Evolutionary conservation across 2,888 invertebrate species (phyloP).

Genomic region (Macaria notata): DNA sequence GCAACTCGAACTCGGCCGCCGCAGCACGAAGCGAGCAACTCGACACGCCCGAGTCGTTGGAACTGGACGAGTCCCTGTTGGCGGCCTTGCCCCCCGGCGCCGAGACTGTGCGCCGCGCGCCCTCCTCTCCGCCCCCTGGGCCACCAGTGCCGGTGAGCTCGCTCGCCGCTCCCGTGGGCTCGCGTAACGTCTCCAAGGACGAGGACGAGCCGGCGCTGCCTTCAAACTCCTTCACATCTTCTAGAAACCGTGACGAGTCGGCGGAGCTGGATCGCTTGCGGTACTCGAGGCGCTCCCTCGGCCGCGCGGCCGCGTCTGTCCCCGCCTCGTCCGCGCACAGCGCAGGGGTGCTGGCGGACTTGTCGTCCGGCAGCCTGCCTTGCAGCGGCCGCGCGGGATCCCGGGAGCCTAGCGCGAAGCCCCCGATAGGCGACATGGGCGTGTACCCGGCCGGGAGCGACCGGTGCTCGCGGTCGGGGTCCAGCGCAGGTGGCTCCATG

Average conservation of each 20-base stretch:
- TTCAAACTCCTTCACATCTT: constrained; percentile 81
- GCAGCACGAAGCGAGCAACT: constrained; percentile 84
- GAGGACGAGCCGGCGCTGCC: constrained; percentile 72
- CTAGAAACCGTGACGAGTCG: constrained; percentile 87
- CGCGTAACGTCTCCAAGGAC: constrained; percentile 75
- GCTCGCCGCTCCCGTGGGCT: constrained; percentile 50
- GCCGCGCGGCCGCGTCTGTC: constrained; percentile 31
- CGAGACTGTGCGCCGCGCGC: constrained; percentile 51
- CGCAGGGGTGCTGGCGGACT: constrained; percentile 87
- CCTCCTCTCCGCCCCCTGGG: constrained; percentile 45
- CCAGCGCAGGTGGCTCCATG: no score
- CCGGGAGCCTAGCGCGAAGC: constrained; percentile 64
- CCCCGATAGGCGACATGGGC: constrained; percentile 87
- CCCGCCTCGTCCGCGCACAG: constrained; percentile 66
- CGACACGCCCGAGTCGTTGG: constrained; percentile 91
- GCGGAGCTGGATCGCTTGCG: constrained; percentile 88
- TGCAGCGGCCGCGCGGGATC: constrained; percentile 56
- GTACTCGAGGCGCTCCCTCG: constrained; percentile 44
- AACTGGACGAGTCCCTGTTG: constrained; percentile 90
- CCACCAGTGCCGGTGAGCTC: no score
- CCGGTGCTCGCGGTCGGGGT: constrained; percentile 47
- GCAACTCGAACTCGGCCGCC: constrained; percentile 81
- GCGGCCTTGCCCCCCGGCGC: constrained; percentile 86
- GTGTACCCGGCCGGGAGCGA: constrained; percentile 82
- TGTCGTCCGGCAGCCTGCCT: constrained; percentile 71